Conservation (phyloP, 2,797 vertebrate species). For the Pachyuromys duprasi region DNA sequence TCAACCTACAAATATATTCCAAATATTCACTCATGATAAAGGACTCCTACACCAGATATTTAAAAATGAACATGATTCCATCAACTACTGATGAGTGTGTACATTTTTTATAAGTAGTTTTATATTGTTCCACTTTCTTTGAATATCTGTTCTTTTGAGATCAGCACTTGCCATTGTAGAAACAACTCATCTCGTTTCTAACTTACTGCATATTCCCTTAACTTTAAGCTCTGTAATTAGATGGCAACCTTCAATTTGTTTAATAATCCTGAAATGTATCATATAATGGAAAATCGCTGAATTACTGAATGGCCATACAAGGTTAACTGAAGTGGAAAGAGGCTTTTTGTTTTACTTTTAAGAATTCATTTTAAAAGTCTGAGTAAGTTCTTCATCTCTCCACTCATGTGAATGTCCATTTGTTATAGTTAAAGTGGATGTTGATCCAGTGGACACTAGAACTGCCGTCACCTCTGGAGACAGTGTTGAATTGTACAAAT, state of each 20-base stretch:
- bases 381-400: conserved; percentile 56
- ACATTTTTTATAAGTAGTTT: background rate
- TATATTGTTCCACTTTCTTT: conserved; percentile 59
- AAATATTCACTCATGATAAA: conserved; percentile 61
- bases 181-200: conserved; percentile 28
- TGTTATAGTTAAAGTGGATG: background rate
- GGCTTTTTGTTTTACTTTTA: background rate
- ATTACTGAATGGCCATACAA: conserved; percentile 4
- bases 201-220: conserved; percentile 5
- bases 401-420: background rate
- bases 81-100: conserved; percentile 38
- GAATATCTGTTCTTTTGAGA: conserved; percentile 67
- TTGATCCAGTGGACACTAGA: background rate
- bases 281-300: conserved; percentile 44
- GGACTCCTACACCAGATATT: conserved; percentile 45
- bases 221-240: conserved; percentile 36
- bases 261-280: conserved; percentile 35
- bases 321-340: conserved; percentile 54
- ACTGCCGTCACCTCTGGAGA: conserved; percentile 21
- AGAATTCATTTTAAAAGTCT: conserved; percentile 24
- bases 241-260: conserved; percentile 14
- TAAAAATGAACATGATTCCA: conserved; percentile 61
- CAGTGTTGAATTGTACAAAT: conserved; percentile 18
- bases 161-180: conserved; percentile 50
- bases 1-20: conserved; percentile 62